phyloP scores from a whole-genome alignment of 2,113 vertebrate genomes.

The Hippopotamus amphibius region DNA sequence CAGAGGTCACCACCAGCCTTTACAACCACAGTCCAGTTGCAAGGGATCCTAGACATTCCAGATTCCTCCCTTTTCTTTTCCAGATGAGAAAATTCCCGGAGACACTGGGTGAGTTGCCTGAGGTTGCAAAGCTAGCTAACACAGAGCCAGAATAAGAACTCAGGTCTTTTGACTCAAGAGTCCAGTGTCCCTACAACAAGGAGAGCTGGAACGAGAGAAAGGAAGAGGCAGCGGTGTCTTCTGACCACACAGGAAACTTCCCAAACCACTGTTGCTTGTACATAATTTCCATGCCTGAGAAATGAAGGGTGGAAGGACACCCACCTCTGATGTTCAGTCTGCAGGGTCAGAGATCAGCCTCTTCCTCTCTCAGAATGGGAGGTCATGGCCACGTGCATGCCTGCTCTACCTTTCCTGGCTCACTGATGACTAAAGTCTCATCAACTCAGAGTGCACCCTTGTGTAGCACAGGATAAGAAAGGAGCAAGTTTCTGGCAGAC shows the following conservation, averaged over 20 bases:
- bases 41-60: neutral
- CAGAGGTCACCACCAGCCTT: neutral
- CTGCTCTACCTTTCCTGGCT: neutral
- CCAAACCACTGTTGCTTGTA: neutral
- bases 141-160: neutral
- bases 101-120: neutral
- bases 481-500: neutral
- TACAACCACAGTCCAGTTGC: neutral
- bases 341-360: neutral
- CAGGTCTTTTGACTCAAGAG: neutral
- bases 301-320: neutral
- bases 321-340: neutral
- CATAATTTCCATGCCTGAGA: neutral
- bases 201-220: neutral
- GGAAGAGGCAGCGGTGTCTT: neutral
- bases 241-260: neutral
- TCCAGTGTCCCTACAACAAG: neutral
- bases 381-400: too few relatives aligned
- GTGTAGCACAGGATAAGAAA: neutral
- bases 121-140: neutral
- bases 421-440: neutral
- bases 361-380: neutral
- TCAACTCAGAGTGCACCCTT: neutral
- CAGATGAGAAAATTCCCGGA: neutral
- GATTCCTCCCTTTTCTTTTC: neutral